Percentiles rank a stretch among this genome's conserved stretches.
Evolutionary conservation across 1,140 invertebrate genomes (phyloP).

Genomic region (Ceratosolen fusciceps): DNA sequence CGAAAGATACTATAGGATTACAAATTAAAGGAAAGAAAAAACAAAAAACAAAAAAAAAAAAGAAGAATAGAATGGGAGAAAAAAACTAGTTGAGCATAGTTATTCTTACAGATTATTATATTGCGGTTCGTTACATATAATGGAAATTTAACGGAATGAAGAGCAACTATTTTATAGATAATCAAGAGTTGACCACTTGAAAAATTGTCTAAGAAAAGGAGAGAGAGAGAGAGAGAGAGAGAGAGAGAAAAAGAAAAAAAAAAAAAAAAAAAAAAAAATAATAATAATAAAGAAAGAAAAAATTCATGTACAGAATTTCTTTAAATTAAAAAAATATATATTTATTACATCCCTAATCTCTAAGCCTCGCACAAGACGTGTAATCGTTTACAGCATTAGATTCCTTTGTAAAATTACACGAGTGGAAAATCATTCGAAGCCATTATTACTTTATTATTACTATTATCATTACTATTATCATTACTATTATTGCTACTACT

Average conservation of each 20-base stretch:
- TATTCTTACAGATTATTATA: constrained; percentile 29
- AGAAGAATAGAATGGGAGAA: too few species aligned
- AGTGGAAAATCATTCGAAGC: not conserved
- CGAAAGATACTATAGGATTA: constrained; percentile 25
- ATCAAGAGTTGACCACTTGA: constrained; percentile 33
- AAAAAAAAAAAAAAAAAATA: too few species aligned
- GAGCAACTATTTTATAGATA: constrained; percentile 13
- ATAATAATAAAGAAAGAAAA: too few species aligned
- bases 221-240: too few species aligned
- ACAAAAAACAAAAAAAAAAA: too few species aligned
- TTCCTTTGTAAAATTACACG: not conserved
- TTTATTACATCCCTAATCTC: constrained; percentile 7
- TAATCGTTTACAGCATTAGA: constrained; percentile 1
- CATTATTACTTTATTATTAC: not conserved
- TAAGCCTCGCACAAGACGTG: constrained; percentile 13
- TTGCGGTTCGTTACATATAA: constrained; percentile 17
- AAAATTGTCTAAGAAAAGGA: constrained; percentile 38
- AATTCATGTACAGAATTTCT: not conserved
- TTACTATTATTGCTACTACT: not conserved
- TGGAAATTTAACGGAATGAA: constrained; percentile 16
- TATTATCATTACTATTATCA: not conserved
- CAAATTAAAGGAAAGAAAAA: too few species aligned
- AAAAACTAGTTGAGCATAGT: constrained; percentile 35
- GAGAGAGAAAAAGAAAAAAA: too few species aligned
- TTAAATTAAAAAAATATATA: constrained; percentile 17